Conservation (phyloP, 2,113 vertebrate species). For the Callaeas wilsoni region DNA sequence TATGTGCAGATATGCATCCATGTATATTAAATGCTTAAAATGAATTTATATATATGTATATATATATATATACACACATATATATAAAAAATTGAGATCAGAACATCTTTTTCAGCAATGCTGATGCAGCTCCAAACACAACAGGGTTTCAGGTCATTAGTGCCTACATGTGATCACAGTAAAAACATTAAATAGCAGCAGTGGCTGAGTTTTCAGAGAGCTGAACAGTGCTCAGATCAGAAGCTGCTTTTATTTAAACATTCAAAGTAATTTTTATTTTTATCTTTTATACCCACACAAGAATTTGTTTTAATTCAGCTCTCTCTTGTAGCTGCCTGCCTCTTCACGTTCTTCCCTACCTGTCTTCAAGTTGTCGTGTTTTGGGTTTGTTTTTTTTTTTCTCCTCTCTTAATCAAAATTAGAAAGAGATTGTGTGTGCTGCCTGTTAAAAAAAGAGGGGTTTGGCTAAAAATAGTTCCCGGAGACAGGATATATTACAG, state of each 20-base stretch:
- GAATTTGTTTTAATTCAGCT: background rate
- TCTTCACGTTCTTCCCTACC: background rate
- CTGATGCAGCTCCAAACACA: background rate
- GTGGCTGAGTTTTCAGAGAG: background rate
- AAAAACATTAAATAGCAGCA: background rate
- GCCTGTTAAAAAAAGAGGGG: background rate
- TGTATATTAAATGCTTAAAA: background rate
- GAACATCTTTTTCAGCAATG: background rate
- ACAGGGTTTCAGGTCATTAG: background rate
- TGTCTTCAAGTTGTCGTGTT: background rate
- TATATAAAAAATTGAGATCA: background rate
- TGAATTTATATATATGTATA: background rate
- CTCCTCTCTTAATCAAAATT: slow-evolving; percentile 54
- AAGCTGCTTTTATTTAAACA: background rate
- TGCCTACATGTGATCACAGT: background rate
- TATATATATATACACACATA: too few relatives aligned
- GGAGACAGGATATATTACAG: slow-evolving; percentile 75
- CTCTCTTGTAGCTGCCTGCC: background rate
- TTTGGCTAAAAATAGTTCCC: slow-evolving; percentile 74
- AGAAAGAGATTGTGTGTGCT: slow-evolving; percentile 22
- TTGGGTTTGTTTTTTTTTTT: background rate
- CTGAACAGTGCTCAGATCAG: background rate
- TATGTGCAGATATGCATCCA: background rate
- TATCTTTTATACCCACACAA: background rate
- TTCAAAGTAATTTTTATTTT: background rate